Conservation (phyloP, 2,888 invertebrate species). For the Caenorhabditis virilis region DNA sequence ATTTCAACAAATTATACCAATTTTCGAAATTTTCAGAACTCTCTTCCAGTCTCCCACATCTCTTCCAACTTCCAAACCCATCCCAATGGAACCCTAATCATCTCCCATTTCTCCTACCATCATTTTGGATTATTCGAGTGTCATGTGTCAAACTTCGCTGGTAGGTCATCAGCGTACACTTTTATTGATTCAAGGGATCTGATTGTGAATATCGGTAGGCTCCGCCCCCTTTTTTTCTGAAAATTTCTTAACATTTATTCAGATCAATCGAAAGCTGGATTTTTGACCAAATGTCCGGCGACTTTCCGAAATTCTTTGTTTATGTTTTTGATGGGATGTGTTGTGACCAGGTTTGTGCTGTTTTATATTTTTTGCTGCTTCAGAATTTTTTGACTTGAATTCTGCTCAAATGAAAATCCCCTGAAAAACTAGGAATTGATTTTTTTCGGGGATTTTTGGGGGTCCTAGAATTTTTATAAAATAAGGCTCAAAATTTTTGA, state of each 20-base stretch:
- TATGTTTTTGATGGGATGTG: constrained; percentile 64
- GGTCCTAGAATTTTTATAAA: too few species aligned
- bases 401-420: too few species aligned
- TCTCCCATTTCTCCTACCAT: constrained; percentile 47
- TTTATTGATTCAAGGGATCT: constrained; percentile 27
- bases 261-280: constrained; percentile 17
- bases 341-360: constrained; percentile 58
- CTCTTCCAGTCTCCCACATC: constrained; percentile 40
- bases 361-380: too few species aligned
- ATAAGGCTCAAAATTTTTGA: too few species aligned
- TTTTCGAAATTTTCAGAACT: constrained; percentile 49
- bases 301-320: constrained; percentile 53
- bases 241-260: background rate
- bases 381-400: too few species aligned
- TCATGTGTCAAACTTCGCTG: constrained; percentile 56
- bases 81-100: constrained; percentile 58
- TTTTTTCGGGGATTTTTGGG: too few species aligned
- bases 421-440: too few species aligned
- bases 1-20: too few species aligned
- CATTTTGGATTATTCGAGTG: constrained; percentile 47
- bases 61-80: constrained; percentile 42
- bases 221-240: background rate
- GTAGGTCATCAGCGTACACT: constrained; percentile 33
- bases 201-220: background rate
- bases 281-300: constrained; percentile 21